Evolutionary conservation across 2,888 invertebrate genomes (phyloP), one percentile per base, ranked within the genome.

Genomic region (Argyresthia albistria): DNA sequence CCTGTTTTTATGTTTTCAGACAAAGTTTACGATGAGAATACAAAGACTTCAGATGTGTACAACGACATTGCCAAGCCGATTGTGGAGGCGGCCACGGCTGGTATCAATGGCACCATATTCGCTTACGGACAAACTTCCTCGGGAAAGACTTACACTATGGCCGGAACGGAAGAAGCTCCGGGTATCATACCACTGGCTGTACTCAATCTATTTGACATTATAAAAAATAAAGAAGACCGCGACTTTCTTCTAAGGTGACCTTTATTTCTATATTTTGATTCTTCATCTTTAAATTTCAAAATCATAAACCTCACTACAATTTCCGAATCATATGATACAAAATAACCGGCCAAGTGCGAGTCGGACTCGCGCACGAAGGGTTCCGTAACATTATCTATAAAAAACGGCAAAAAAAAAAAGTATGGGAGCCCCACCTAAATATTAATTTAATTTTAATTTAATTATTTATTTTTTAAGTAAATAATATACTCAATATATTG

Each of bases 101-200:
- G 95, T 1, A 91, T 94, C 62, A 95, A 95, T 72, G 96, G 95
- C 1, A 97, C 97, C 0, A 92, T 97, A 59, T 95, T 97, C 80
- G 96, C 96, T 0, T 97, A 97, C 71, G 97, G 97, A 8, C 97
- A 97, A 75, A 97, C 96, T 4, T 94, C 95, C 0, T 96, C 96
- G 0, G 97, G 96, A 52, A 96, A 96, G 76, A 96, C 96, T 0
- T 92, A 92, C 63, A 95, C 95, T 0, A 94, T 96, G 93, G 90
- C 93, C 69, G 97, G 97, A 0, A 90, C 89, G 37, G 77, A 88
- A 0, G 63, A 76, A 0, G 90, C 92, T 43, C 91, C 90, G 0
- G 97, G 97, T 0, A 91, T 97, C 8, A 93, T 96, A 64, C 91
- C 91, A 0, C 69, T 93, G 42, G 90, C 95, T 0, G 89, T 96